phyloP scores from a whole-genome alignment of 2,888 invertebrate species.

The Azorinus chamasolen region DNA sequence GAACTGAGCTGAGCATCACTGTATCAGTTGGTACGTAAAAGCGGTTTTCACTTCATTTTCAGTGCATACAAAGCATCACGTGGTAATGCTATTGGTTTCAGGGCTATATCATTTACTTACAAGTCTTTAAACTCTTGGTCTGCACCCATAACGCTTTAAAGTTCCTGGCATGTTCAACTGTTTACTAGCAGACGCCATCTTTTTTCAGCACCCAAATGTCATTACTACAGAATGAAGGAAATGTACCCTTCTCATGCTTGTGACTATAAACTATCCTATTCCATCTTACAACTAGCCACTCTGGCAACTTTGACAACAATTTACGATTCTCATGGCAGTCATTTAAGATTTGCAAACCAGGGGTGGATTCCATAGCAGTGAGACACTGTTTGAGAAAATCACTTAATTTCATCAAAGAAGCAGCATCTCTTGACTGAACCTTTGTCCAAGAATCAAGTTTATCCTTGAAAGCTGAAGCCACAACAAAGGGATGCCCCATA shows the following conservation, averaged over 20 bases:
- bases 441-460: slow-evolving; percentile 52
- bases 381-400: no score
- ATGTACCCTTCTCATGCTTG: neutral
- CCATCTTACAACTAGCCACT: neutral
- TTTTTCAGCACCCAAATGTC: no score
- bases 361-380: slow-evolving; percentile 28
- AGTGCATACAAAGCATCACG: no score
- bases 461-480: slow-evolving; percentile 50
- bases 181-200: no score
- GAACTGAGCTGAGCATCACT: no score
- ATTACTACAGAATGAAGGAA: neutral
- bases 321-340: slow-evolving; percentile 52
- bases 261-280: neutral
- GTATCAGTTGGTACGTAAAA: no score
- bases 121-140: no score
- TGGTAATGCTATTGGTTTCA: no score
- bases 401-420: slow-evolving; percentile 40
- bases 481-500: slow-evolving; percentile 52
- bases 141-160: no score
- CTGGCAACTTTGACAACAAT: slow-evolving; percentile 18
- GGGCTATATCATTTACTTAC: no score
- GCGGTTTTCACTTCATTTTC: no score
- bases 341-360: slow-evolving; percentile 28
- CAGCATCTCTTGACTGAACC: slow-evolving; percentile 26
- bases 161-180: no score